phyloP scores from a whole-genome alignment of 1,140 invertebrate species.

The Drosophila lacertosa region DNA sequence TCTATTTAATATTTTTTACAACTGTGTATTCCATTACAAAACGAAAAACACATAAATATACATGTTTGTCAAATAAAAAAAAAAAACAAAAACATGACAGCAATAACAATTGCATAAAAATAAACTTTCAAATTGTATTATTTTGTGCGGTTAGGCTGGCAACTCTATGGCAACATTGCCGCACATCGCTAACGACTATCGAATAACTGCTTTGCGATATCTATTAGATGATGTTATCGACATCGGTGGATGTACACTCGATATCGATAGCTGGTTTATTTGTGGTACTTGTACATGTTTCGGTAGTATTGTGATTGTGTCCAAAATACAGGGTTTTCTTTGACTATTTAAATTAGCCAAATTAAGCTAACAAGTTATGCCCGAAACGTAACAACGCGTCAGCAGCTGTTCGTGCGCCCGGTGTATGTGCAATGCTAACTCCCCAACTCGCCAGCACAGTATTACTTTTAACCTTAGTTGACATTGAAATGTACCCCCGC shows the following conservation, averaged over 20 bases:
- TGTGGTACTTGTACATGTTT: conserved; percentile 47
- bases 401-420: conserved; percentile 49
- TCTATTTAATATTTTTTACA: conserved; percentile 72
- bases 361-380: conserved; percentile 56
- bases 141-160: too few species aligned
- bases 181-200: neutral
- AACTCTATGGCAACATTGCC: conserved; percentile 2
- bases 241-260: conserved; percentile 12
- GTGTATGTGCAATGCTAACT: conserved; percentile 65
- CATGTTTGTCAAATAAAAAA: conserved; percentile 34
- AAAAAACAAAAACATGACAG: conserved; percentile 1
- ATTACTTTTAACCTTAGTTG: conserved; percentile 82
- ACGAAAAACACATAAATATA: conserved; percentile 42
- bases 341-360: conserved; percentile 46
- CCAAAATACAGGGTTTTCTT: conserved; percentile 72
- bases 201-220: neutral
- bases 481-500: conserved; percentile 82
- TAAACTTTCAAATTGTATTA: neutral
- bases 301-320: conserved; percentile 72
- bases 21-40: conserved; percentile 68
- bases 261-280: conserved; percentile 50
- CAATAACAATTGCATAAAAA: conserved; percentile 2
- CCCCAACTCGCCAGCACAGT: conserved; percentile 46
- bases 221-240: too few species aligned
- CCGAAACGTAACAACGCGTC: conserved; percentile 38